Evolutionary conservation across 1,140 invertebrate genomes (phyloP), one percentile per base, ranked within the genome.

Genomic region (Thrips palmi): DNA sequence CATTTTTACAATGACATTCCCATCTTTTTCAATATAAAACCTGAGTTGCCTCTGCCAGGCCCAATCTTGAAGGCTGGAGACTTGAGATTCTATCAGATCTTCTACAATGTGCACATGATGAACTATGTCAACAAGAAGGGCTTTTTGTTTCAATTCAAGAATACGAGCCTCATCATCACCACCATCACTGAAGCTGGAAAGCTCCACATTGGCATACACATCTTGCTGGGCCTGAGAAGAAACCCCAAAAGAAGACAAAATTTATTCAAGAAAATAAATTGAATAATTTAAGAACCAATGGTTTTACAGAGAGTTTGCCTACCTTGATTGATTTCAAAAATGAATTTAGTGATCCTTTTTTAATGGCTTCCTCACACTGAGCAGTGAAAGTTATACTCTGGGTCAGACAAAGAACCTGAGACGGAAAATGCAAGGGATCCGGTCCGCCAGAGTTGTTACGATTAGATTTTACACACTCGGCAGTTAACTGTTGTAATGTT

Each of bases 31-130:
- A n/a, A 64, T 47, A 44, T 71, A 71, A 46, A 69, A 71, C 45
- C 89, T 71, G n/a, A 98, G 60, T 59, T 97, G 91, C 56, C 87
- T 86, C 52, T 85, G 80, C 94, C 94, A 98, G 25, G 67, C 58
- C 94, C 94, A 98, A 45, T 89, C 79, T 17, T 53, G 59, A 11
- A 65, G 50, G 40, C 66, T 67, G 8, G 64, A 67, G 1, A 76
- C 67, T 50, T 73, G 74, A 20, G 66, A 60, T 11, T 68, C 57
- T 22, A 89, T 66, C 11, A 99, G 61, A 46, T 71, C 62, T 47
- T 81, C 71, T 10, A 94, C 69, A 3, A 97, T 70, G 38, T 72
- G 65, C 27, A 88, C 72, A 55, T 89, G 79, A 65, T 97, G 84
- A 41, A 96, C 87, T 1, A 84, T 79, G 52, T 98, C 93, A 37